Evolutionary conservation across 2,797 vertebrate species (phyloP).

Genomic region (Arrhamphus sclerolepis): DNA sequence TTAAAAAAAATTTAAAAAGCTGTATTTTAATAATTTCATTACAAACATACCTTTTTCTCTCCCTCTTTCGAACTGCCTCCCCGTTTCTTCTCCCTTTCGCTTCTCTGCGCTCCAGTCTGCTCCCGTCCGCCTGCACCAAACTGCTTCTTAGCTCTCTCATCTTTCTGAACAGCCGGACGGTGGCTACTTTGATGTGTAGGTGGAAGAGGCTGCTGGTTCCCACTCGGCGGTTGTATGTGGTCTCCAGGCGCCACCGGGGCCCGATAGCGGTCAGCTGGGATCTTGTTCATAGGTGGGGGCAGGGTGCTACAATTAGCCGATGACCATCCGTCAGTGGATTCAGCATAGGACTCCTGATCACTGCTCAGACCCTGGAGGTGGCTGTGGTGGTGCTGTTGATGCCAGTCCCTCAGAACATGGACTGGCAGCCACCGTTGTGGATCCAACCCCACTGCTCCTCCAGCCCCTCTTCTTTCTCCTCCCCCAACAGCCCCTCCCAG

Average conservation of each 20-base stretch:
- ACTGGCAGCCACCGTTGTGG: constrained; percentile 91
- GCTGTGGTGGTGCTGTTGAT: constrained; percentile 78
- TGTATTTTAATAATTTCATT: background rate
- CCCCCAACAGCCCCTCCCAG: constrained; percentile 76
- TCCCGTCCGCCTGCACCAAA: constrained; percentile 86
- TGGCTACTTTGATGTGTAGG: constrained; percentile 72
- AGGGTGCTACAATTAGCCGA: constrained; percentile 96
- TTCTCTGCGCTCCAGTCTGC: constrained; percentile 75
- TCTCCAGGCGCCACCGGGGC: constrained; percentile 83
- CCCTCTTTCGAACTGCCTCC: constrained; percentile 79
- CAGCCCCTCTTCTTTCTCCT: constrained; percentile 73
- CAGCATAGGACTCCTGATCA: constrained; percentile 96
- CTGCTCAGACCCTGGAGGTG: constrained; percentile 85
- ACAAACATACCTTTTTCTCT: constrained; percentile 85
- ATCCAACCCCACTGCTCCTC: constrained; percentile 61
- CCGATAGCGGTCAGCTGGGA: constrained; percentile 95
- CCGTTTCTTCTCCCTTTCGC: constrained; percentile 76
- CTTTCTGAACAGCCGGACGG: constrained; percentile 82
- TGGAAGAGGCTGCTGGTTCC: constrained; percentile 76
- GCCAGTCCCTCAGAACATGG: constrained; percentile 93
- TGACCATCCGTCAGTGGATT: constrained; percentile 98
- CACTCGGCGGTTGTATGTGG: constrained; percentile 78
- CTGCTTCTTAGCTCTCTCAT: constrained; percentile 92
- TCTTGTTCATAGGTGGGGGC: constrained; percentile 97
- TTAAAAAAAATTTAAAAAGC: no score